These are phyloP conservation scores for Hymenopus coronatus DNA, from an alignment of 2,888 invertebrate genomes.

Conservation along the genomic window DNA sequence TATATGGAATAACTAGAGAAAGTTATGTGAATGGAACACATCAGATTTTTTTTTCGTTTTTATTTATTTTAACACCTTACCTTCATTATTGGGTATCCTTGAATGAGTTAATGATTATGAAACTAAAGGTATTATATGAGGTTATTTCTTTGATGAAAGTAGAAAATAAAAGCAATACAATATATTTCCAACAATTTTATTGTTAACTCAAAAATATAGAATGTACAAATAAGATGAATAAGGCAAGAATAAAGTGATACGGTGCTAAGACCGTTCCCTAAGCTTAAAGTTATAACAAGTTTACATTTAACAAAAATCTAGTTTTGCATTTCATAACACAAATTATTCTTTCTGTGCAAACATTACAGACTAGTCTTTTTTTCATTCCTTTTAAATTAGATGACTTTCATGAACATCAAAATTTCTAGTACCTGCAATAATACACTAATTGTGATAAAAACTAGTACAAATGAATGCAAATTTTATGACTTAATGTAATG, in stretches of 20 bases:
- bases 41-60: no score
- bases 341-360: background rate
- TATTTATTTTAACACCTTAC: no score
- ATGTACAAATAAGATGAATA: background rate
- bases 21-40: no score
- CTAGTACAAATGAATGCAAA: background rate
- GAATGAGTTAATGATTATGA: no score
- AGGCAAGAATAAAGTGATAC: background rate
- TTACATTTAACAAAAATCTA: background rate
- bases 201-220: constrained; percentile 18
- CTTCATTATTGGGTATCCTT: no score
- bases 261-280: background rate
- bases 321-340: background rate
- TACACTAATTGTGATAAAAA: background rate
- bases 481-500: background rate
- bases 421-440: background rate
- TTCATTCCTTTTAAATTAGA: background rate
- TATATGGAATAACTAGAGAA: no score
- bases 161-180: background rate
- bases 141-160: no score
- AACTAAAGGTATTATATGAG: no score
- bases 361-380: background rate
- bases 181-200: constrained; percentile 12
- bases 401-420: background rate
- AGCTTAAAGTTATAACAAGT: background rate